Base-by-base conservation (phyloP, 2,113 vertebrate genomes). In the Antigone vipio region DNA sequence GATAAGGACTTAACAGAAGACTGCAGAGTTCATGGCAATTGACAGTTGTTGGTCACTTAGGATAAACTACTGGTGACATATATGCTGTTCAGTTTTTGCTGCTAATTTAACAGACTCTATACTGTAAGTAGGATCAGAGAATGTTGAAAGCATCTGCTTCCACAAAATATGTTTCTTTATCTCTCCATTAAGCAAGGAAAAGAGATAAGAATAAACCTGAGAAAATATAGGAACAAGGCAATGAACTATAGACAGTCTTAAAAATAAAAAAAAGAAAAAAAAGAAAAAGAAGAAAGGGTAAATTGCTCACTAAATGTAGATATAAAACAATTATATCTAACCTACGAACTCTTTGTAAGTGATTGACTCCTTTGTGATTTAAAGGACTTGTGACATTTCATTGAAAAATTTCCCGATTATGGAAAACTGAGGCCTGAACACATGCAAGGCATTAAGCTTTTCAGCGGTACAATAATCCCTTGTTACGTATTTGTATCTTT, bases 381-480 rank as follows among this genome's bases (percentile, higher is more conserved):
- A 96, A 77, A 86, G 45, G 53, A 95, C 93, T 97, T 97, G 38
- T 71, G 66, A 58, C 60, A 32, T 88, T 93, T 97, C 94, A 95
- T 88, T 96, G 90, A 94, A 84, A 97, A 97, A 52, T 49, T 90
- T 96, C 80, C 83, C 85, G 68, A 91, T 97, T 90, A 89, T n/a
- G 47, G 47, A 94, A 97, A 93, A 86, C 20, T 76, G 77, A 66
- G 34, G 73, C 29, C 75, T 59, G 62, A 97, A 81, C 79, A 91
- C 92, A 87, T 83, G 53, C 52, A 71, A 93, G 71, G 78, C 74
- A 83, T 83, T 97, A 96, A 89, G 85, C 77, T 93, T 96, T 95
- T 47, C 82, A 92, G 73, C 32, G 27, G 66, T 60, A 94, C 44
- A 62, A 78, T 97, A 97, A 98, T 98, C 93, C 85, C 83, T 88